Evolutionary conservation across 2,113 vertebrate genomes (phyloP).

Genomic region (Ardeotis arabs): DNA sequence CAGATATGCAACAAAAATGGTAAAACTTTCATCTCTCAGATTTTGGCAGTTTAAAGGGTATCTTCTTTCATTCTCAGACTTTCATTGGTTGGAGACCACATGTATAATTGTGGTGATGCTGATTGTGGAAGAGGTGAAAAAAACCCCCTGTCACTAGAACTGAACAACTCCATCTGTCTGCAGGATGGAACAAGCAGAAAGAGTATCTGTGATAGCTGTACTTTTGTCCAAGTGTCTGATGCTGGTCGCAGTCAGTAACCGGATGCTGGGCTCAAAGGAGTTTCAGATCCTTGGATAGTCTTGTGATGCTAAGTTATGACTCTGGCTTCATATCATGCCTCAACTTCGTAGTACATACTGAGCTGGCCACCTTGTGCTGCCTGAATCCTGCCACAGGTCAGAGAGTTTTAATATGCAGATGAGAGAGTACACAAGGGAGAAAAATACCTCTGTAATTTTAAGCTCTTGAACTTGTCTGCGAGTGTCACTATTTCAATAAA

Average conservation of each 20-base stretch:
- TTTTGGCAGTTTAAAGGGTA: neutral
- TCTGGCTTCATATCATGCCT: neutral
- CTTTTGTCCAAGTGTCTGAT: neutral
- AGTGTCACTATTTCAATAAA: neutral
- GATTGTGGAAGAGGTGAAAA: neutral
- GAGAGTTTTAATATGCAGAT: neutral
- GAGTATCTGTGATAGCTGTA: neutral
- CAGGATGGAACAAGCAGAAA: neutral
- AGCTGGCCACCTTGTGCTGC: neutral
- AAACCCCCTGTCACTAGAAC: rapidly evolving
- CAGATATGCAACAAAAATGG: neutral
- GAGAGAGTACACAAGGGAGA: neutral
- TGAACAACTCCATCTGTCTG: neutral
- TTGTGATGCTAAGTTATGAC: neutral
- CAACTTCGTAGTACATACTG: neutral
- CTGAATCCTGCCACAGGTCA: neutral
- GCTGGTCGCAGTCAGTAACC: neutral
- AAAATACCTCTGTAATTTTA: neutral
- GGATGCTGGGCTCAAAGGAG: neutral
- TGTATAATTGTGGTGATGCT: neutral
- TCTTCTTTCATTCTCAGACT: neutral
- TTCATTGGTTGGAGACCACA: neutral
- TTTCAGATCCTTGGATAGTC: neutral
- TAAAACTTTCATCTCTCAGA: neutral
- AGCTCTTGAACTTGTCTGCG: neutral